Conservation (phyloP, 2,113 vertebrate species). For the Percina caprodes region DNA sequence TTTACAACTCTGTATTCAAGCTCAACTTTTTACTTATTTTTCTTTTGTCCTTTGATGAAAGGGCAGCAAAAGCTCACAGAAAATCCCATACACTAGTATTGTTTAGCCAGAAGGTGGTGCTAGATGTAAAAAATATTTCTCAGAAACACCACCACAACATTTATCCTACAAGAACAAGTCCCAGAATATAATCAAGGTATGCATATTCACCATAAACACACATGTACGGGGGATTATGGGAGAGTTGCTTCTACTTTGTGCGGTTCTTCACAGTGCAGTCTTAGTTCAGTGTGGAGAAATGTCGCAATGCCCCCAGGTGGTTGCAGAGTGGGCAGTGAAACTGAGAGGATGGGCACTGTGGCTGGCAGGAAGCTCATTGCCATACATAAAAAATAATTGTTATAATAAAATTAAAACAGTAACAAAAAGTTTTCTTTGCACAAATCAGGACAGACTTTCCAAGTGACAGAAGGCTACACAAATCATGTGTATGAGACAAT, state of each 20-base stretch:
- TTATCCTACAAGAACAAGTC: conserved; percentile 47
- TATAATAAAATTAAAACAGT: conserved; percentile 72
- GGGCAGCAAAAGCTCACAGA: conserved; percentile 29
- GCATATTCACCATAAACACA: conserved; percentile 58
- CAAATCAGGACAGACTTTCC: conserved; percentile 54
- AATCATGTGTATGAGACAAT: conserved; percentile 55
- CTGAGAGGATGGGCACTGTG: conserved; percentile 74
- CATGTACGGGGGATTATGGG: conserved; percentile 34
- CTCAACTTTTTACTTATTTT: background rate
- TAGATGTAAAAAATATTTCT: conserved; percentile 48
- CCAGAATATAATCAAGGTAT: conserved; percentile 51
- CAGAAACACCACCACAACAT: conserved; percentile 44
- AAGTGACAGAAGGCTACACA: conserved; percentile 63
- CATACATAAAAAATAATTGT: conserved; percentile 64
- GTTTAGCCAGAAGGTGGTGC: conserved; percentile 43
- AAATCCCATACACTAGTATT: conserved; percentile 3
- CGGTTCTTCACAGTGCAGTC: conserved; percentile 74
- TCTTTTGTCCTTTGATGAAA: conserved; percentile 24
- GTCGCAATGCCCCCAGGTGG: conserved; percentile 64
- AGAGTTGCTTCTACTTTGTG: conserved; percentile 70
- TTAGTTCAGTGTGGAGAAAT: conserved; percentile 63
- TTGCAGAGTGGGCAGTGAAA: conserved; percentile 74
- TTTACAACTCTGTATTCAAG: background rate
- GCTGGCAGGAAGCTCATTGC: conserved; percentile 80
- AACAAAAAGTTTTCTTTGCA: conserved; percentile 68